These are phyloP conservation scores for Drosophila dunni DNA, from an alignment of 1,140 invertebrate genomes.

Conservation along the genomic window DNA sequence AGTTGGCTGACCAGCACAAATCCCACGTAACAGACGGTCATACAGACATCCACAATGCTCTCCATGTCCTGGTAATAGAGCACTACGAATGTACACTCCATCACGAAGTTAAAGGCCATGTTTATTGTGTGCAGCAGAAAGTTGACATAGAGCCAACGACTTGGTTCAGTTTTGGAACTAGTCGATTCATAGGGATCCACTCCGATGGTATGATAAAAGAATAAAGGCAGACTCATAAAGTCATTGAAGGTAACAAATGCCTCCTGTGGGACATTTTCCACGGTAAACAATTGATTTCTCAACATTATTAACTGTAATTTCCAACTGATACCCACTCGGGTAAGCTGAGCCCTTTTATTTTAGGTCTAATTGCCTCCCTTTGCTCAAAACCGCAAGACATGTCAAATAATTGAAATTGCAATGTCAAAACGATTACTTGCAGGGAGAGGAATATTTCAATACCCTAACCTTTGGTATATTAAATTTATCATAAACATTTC, in stretches of 20 bases:
- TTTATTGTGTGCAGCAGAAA: slow-evolving; percentile 33
- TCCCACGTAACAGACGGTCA: slow-evolving; percentile 57
- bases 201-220: slow-evolving; percentile 42
- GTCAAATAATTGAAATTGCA: background rate
- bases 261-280: background rate
- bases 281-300: background rate
- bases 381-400: slow-evolving; percentile 19
- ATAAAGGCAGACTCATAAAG: slow-evolving; percentile 46
- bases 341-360: background rate
- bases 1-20: slow-evolving; percentile 45
- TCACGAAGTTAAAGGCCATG: slow-evolving; percentile 30
- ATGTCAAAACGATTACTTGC: too few relatives aligned
- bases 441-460: background rate
- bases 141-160: slow-evolving; percentile 11
- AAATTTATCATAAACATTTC: too few relatives aligned
- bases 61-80: slow-evolving; percentile 24
- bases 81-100: slow-evolving; percentile 40
- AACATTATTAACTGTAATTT: background rate
- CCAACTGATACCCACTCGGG: background rate
- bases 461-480: background rate
- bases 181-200: slow-evolving; percentile 39
- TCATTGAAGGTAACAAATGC: slow-evolving; percentile 33
- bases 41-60: slow-evolving; percentile 52
- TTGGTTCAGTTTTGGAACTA: background rate
- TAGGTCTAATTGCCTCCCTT: background rate